Evolutionary conservation across 2,888 invertebrate species (phyloP).

Genomic region (Phlogophora meticulosa): DNA sequence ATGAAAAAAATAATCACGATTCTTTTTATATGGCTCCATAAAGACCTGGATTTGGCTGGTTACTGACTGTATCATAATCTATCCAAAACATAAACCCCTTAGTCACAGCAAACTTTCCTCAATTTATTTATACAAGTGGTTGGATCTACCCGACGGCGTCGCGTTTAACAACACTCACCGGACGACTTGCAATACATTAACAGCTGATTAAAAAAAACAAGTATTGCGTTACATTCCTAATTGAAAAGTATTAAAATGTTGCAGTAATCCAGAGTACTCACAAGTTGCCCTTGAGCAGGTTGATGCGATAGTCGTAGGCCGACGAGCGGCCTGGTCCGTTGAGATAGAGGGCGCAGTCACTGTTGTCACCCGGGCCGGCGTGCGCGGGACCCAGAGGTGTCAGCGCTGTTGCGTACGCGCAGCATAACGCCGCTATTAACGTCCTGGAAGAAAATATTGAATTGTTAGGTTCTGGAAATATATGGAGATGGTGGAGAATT

Average conservation of each 20-base stretch:
- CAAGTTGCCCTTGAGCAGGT: conserved; percentile 95
- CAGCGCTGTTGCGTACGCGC: conserved; percentile 76
- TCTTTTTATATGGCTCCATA: too few relatives aligned
- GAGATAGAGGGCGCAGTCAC: conserved; percentile 95
- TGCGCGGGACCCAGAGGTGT: conserved; percentile 73
- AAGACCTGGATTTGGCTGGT: too few relatives aligned
- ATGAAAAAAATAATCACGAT: too few relatives aligned
- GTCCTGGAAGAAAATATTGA: conserved; percentile 74
- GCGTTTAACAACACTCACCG: background rate
- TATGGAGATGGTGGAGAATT: background rate
- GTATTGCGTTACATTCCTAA: conserved; percentile 22
- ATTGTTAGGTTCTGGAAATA: background rate
- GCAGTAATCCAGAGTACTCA: conserved; percentile 89
- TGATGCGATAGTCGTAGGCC: conserved; percentile 96
- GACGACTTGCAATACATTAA: background rate
- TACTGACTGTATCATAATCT: too few relatives aligned
- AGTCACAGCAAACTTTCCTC: too few relatives aligned
- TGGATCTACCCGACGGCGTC: background rate
- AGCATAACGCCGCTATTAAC: conserved; percentile 82
- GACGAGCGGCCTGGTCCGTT: conserved; percentile 95
- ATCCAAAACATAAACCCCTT: too few relatives aligned
- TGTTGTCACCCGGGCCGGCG: conserved; percentile 80
- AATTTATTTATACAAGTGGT: too few relatives aligned
- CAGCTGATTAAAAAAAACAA: conserved; percentile 16
- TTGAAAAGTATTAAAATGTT: conserved; percentile 19